These are phyloP conservation scores for Melieria crassipennis DNA, from an alignment of 2,888 invertebrate species.

Conservation along the genomic window DNA sequence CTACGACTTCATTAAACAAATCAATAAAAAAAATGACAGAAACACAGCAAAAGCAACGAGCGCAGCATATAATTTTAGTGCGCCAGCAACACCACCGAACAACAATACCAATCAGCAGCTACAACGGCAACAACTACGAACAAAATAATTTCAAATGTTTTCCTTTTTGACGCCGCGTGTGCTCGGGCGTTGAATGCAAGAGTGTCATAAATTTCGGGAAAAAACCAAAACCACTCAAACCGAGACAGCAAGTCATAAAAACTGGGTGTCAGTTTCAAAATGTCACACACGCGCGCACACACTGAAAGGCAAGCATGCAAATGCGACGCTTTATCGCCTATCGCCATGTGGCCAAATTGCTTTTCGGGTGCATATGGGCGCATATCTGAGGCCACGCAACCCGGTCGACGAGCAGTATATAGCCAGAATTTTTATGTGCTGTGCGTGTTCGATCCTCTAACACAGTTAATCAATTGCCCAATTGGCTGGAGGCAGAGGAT, in stretches of 20 bases:
- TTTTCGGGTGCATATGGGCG: too few species aligned
- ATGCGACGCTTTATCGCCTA: too few species aligned
- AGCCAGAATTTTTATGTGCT: too few species aligned
- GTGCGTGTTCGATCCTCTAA: too few species aligned
- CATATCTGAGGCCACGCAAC: too few species aligned
- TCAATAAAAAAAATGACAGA: conserved; percentile 27
- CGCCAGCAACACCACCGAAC: conserved; percentile 8
- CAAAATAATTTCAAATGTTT: conserved; percentile 7
- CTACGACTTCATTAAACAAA: conserved; percentile 39
- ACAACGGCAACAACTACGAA: neutral
- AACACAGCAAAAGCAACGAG: conserved; percentile 13
- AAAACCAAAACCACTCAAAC: conserved; percentile 3
- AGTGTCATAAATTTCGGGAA: conserved; percentile 14
- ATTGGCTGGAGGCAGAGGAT: too few species aligned
- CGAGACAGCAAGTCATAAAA: conserved; percentile 8
- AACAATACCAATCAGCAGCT: neutral
- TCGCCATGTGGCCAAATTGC: too few species aligned
- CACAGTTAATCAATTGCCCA: too few species aligned
- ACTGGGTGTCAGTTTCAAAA: conserved; percentile 6
- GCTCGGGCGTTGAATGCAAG: neutral
- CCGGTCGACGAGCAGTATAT: too few species aligned
- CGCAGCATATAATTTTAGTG: conserved; percentile 8
- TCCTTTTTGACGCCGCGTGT: neutral
- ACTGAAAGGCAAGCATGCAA: too few species aligned
- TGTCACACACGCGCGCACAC: neutral